These are phyloP conservation scores for Paracyclopina nana DNA, from an alignment of 1,140 invertebrate species.

Conservation along the genomic window DNA sequence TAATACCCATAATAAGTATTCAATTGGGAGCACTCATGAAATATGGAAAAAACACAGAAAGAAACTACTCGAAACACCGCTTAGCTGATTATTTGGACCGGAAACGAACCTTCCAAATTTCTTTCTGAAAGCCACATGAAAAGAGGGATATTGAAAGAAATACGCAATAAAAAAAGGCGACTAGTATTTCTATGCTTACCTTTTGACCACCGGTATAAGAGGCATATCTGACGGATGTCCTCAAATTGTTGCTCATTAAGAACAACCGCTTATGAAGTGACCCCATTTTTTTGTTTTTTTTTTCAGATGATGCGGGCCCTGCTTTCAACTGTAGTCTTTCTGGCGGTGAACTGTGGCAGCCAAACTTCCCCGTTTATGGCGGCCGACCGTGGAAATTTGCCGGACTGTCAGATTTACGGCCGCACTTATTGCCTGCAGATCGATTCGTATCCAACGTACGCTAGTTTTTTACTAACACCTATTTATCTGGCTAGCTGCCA, in stretches of 20 bases:
- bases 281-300: not conserved
- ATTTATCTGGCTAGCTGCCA: no score
- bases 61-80: not conserved
- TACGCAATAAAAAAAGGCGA: no score
- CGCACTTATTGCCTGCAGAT: constrained; percentile 8
- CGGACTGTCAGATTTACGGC: constrained; percentile 6
- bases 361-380: constrained; percentile 2
- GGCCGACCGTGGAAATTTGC: not conserved
- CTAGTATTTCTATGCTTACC: no score
- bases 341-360: no score
- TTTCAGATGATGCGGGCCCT: not conserved
- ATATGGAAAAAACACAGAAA: not conserved
- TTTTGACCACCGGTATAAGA: not conserved
- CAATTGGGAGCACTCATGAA: not conserved
- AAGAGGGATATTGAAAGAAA: not conserved
- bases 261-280: no score
- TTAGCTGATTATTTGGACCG: no score
- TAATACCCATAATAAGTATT: no score
- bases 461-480: not conserved
- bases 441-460: constrained; percentile 1
- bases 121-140: not conserved
- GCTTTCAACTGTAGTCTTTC: not conserved
- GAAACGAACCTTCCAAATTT: not conserved
- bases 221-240: not conserved
- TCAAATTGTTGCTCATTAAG: not conserved